Evolutionary conservation across 2,113 vertebrate species (phyloP).

Genomic region (Paratilapia polleni): DNA sequence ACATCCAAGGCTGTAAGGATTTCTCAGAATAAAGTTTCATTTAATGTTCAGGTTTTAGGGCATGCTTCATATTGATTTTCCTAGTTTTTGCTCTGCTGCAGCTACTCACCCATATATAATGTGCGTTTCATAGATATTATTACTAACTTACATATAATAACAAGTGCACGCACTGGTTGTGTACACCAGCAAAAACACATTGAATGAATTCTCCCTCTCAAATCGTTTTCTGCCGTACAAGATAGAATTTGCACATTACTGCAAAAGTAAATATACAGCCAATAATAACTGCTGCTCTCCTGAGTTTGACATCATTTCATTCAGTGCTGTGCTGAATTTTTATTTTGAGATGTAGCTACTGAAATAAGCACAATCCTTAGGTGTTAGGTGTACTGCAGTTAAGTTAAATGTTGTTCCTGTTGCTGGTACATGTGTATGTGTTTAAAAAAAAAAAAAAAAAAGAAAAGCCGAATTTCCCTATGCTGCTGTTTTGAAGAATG

Average conservation of each 20-base stretch:
- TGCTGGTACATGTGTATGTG: neutral
- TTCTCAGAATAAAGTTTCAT: conserved; percentile 24
- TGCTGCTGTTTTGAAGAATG: conserved; percentile 22
- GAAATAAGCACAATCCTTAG: neutral
- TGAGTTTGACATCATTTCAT: neutral
- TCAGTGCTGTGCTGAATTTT: neutral
- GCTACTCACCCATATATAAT: neutral
- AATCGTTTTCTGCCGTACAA: neutral
- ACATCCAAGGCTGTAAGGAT: neutral
- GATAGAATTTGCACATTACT: conserved; percentile 12
- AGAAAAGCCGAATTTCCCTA: neutral
- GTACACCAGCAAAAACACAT: neutral
- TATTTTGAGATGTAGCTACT: neutral
- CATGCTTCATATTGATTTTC: neutral
- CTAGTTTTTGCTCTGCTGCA: neutral
- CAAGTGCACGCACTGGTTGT: neutral
- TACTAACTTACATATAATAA: neutral
- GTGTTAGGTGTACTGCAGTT: neutral
- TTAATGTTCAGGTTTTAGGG: conserved; percentile 30
- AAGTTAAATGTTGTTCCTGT: neutral
- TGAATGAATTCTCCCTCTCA: neutral
- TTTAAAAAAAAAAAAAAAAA: too few species aligned
- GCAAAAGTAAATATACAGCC: conserved; percentile 14
- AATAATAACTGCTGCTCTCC: neutral
- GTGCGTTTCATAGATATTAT: neutral